Percentiles rank a stretch among this genome's conserved stretches.
phyloP scores from a whole-genome alignment of 2,888 invertebrate species.

The Dicranocentrus wangi region DNA sequence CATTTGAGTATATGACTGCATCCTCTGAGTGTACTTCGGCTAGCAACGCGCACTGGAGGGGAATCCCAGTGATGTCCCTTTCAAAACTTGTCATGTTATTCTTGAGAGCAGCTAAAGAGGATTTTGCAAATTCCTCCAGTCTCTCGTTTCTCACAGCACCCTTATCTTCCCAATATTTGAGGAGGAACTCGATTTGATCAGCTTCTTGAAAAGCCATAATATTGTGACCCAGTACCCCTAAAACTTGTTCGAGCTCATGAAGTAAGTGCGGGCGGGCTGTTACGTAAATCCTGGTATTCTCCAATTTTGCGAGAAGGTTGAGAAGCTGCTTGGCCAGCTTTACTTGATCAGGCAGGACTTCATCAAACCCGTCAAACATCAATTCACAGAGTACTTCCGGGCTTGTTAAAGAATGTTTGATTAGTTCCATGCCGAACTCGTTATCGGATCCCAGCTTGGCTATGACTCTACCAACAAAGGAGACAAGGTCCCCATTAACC shows the following conservation, averaged over 20 bases:
- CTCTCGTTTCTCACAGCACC: not conserved
- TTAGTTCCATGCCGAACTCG: not conserved
- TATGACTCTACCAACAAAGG: not conserved
- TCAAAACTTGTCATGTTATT: not conserved
- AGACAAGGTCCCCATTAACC: not conserved
- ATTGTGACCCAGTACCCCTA: not conserved
- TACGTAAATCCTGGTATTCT: not conserved
- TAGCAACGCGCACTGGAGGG: not conserved
- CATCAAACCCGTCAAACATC: not conserved
- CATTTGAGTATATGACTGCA: not conserved
- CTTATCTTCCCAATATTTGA: conserved; percentile 7
- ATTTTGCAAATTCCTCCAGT: not conserved
- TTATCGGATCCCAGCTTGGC: not conserved
- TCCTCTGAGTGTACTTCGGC: not conserved
- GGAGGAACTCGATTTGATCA: conserved; percentile 12
- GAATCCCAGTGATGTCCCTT: not conserved
- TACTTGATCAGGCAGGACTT: not conserved
- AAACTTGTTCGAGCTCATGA: not conserved
- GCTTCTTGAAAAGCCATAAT: not conserved
- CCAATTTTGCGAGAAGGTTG: not conserved
- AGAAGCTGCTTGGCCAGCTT: not conserved
- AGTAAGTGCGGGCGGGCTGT: not conserved
- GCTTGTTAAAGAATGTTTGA: not conserved
- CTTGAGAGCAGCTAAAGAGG: not conserved
- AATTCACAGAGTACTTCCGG: not conserved